These are phyloP conservation scores for Periophthalmodon schlosseri DNA, from an alignment of 2,113 vertebrate genomes.

Conservation along the genomic window DNA sequence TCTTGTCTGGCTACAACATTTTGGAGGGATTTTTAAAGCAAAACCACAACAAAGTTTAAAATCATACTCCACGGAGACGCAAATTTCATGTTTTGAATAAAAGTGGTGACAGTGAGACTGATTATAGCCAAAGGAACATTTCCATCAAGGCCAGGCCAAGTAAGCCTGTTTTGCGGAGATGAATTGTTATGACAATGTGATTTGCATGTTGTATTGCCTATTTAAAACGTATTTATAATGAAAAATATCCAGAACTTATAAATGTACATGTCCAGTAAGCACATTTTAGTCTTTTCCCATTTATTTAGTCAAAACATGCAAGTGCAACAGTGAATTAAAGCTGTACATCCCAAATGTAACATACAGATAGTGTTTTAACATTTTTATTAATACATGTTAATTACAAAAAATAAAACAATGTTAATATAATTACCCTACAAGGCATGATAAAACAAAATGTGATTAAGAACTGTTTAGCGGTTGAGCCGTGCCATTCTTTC, in stretches of 20 bases:
- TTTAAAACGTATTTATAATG: too few relatives aligned
- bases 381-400: slow-evolving; percentile 29
- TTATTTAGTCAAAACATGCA: slow-evolving; percentile 7
- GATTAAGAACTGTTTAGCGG: slow-evolving; percentile 30
- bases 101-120: too few relatives aligned
- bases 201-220: too few relatives aligned
- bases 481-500: slow-evolving; percentile 30
- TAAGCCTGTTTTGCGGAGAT: too few relatives aligned
- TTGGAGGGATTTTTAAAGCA: too few relatives aligned
- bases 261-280: background rate
- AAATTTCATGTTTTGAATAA: too few relatives aligned
- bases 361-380: slow-evolving; percentile 21
- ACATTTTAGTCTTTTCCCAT: background rate
- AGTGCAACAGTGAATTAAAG: background rate
- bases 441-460: background rate
- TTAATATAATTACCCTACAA: background rate
- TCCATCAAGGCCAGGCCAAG: too few relatives aligned
- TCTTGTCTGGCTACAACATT: background rate
- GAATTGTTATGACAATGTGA: too few relatives aligned
- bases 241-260: too few relatives aligned
- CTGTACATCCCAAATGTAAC: background rate
- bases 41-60: too few relatives aligned
- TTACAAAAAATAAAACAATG: background rate
- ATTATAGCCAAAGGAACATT: too few relatives aligned
- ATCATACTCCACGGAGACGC: too few relatives aligned